Evolutionary conservation across 2,797 vertebrate genomes (phyloP).

Genomic region (Catostomus latipinnis): DNA sequence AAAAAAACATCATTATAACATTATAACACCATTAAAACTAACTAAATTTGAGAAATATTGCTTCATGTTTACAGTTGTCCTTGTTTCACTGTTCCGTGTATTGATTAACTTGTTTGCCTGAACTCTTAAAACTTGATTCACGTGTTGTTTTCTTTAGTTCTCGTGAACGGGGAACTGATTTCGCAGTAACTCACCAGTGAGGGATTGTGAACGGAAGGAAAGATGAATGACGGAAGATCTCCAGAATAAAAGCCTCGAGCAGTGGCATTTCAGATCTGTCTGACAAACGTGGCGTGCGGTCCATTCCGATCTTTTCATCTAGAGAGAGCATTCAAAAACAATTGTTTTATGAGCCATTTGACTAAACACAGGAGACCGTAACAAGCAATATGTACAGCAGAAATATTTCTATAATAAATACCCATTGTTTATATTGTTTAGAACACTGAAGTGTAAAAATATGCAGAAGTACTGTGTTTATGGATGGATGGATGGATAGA

Average conservation of each 20-base stretch:
- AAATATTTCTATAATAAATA: neutral
- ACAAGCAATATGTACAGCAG: neutral
- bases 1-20: neutral
- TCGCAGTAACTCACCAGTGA: conserved; percentile 81
- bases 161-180: neutral
- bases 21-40: neutral
- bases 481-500: neutral
- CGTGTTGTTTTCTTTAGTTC: neutral
- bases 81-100: too few relatives aligned
- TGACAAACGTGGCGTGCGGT: conserved; percentile 74
- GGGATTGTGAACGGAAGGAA: conserved; percentile 92
- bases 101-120: too few relatives aligned
- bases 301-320: conserved; percentile 81
- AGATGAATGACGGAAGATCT: conserved; percentile 86
- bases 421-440: neutral
- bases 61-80: neutral
- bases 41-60: neutral
- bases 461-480: too few relatives aligned
- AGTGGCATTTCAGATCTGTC: conserved; percentile 78
- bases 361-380: neutral
- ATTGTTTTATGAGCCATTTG: conserved; percentile 13
- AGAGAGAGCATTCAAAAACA: conserved; percentile 21
- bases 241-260: conserved; percentile 88
- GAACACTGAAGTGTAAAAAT: too few relatives aligned
- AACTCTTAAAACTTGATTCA: neutral